phyloP scores from a whole-genome alignment of 2,888 invertebrate species.

The Drosophila anomelani region DNA sequence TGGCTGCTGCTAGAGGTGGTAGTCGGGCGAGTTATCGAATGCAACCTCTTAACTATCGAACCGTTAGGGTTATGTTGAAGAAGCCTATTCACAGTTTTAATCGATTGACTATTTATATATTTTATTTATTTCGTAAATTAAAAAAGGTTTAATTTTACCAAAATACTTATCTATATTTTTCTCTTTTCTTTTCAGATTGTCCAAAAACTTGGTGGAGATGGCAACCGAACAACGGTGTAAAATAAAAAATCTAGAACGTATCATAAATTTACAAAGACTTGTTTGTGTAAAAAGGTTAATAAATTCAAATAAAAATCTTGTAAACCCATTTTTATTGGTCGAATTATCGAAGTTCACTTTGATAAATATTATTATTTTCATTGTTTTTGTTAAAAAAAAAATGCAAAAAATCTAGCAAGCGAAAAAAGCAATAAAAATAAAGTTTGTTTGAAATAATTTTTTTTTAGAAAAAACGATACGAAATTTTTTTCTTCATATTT shows the following conservation, averaged over 20 bases:
- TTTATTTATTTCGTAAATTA: not conserved
- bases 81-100: not conserved
- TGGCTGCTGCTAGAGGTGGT: constrained; percentile 44
- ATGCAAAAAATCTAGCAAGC: too few relatives aligned
- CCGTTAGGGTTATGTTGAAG: not conserved
- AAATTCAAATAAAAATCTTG: constrained; percentile 65
- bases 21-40: constrained; percentile 34
- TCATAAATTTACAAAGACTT: constrained; percentile 60
- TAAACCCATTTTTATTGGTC: constrained; percentile 16
- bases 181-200: constrained; percentile 87
- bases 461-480: too few relatives aligned
- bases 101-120: not conserved
- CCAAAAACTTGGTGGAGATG: constrained; percentile 92
- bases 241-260: constrained; percentile 56
- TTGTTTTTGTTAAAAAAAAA: not conserved
- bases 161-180: not conserved
- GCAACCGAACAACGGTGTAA: constrained; percentile 92
- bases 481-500: not conserved
- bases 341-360: not conserved
- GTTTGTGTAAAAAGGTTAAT: constrained; percentile 68
- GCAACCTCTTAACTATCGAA: constrained; percentile 10
- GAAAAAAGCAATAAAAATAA: too few relatives aligned
- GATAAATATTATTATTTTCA: not conserved
- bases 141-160: not conserved
- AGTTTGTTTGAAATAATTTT: not conserved